These are phyloP conservation scores for Melanitta fusca DNA, from an alignment of 2,797 vertebrate genomes.

Conservation along the genomic window DNA sequence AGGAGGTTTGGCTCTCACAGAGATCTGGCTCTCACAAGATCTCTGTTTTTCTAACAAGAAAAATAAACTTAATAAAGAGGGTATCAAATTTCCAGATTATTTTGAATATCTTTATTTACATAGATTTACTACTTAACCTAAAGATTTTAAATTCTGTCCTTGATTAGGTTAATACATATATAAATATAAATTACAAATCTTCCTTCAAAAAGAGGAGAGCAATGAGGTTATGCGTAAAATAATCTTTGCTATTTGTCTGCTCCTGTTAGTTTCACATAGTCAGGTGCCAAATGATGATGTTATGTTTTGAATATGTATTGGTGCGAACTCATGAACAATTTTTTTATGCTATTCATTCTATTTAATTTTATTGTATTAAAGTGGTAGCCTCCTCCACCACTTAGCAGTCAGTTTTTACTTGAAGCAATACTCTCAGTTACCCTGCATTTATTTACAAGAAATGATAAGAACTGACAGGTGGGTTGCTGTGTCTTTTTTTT, in stretches of 20 bases:
- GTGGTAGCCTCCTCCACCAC: neutral
- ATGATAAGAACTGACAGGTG: neutral
- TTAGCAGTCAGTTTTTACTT: neutral
- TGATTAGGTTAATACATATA: neutral
- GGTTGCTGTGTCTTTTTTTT: neutral
- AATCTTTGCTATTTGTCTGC: conserved; percentile 1
- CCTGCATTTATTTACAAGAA: neutral
- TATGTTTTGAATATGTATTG: neutral
- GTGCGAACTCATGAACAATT: neutral
- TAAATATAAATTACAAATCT: neutral
- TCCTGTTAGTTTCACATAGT: neutral
- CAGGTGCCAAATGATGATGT: neutral
- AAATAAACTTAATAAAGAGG: neutral
- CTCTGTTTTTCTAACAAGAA: neutral
- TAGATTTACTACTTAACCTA: neutral
- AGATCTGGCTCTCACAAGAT: neutral
- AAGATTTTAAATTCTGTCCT: neutral
- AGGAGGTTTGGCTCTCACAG: neutral
- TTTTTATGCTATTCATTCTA: neutral
- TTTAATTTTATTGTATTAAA: neutral
- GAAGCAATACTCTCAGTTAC: neutral
- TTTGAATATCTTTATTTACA: neutral
- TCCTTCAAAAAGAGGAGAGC: too few species aligned
- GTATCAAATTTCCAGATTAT: neutral
- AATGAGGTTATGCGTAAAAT: neutral